Base-by-base conservation (phyloP, 2,888 invertebrate species). In the Amphiduros pacificus region DNA sequence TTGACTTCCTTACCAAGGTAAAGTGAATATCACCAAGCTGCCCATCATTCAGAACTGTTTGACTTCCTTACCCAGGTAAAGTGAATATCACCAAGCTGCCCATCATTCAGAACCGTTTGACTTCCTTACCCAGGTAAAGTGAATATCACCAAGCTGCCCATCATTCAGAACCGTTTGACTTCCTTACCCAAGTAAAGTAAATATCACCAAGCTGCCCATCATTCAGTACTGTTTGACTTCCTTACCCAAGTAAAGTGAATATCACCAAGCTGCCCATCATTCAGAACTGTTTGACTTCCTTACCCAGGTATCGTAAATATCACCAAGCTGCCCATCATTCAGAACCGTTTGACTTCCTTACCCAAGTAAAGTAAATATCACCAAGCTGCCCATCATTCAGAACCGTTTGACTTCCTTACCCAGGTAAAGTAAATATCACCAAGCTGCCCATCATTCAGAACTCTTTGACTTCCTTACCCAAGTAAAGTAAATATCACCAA, bases 41-140 rank as follows among this genome's bases (percentile, higher is more conserved):
- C 92, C 73, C 88, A 88, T 28, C 90, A 89, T 1, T 89, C 91
- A 66, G 92, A 93, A 71, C 87, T 94, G 60, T 94, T 92, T 91
- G 84, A 85, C 50, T 86, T 89, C 1, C 78, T 93, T 51, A 89
- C 90, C 32, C 85, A 87, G 52, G 78, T 77, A 72, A 67, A 68
- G 20, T 22, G n/a, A n/a, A n/a, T n/a, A n/a, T n/a, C n/a, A 87
- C 76, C 87, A 88, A 71, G 90, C 90, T 0, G 93, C 92, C 73
- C 88, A 88, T 28, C 90, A 89, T 1, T 89, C 91, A 66, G 92
- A 93, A 71, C 87, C 94, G 60, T 94, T 92, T 91, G 84, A 85
- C 50, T 86, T 89, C 1, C 78, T 93, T 51, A 89, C 90, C 32
- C 85, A 87, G 52, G 78, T 77, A 72, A 67, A 68, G 20, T 22